Base-by-base conservation (phyloP, 2,888 invertebrate genomes). In the Drosophila antonietae region DNA sequence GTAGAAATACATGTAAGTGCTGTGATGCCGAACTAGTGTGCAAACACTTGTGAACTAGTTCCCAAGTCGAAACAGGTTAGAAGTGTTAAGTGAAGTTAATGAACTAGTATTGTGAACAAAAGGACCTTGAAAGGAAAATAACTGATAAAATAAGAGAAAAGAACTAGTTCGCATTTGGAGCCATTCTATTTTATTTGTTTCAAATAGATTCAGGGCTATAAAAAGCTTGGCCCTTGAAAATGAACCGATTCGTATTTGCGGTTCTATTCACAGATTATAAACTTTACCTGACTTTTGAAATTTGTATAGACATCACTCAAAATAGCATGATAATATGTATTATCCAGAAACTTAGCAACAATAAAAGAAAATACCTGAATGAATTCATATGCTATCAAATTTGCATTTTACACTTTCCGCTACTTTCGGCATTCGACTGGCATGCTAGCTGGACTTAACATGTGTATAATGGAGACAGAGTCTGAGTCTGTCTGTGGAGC, bases 381-480 rank as follows among this genome's bases (percentile, higher is more conserved):
- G n/a, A 31, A 43, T 56, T 18, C 43, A 56, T 20, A 20, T 14
- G 9, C 43, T 6, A 37, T 44, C 1, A 44, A 51, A 56, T 37
- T 59, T 33, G 41, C 73, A 68, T 59, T 68, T 59, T 39, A 68
- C 53, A 58, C 28, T 37, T 37, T 31, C 28, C 35, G 33, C 23
- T 56, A 4, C 53, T 53, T 55, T 53, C 23, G 43, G 56, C 49
- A 61, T 44, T 61, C 18, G 52, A 62, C 20, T 35, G 51, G 52
- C n/a, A 57, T 47, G 4, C 5, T 28, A 28, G 10, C 12, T 33
- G 51, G 39, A 67, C 49, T 14, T 23, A 59, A 62, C 62, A 63
- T 73, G 53, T 64, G 56, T 60, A 61, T 53, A 33, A 65, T 49
- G 60, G 69, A 73, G 80, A 79, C 77, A 46, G 64, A 14, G 51